These are phyloP conservation scores for Ethmia dodecea DNA, from an alignment of 2,888 invertebrate genomes.

Conservation along the genomic window DNA sequence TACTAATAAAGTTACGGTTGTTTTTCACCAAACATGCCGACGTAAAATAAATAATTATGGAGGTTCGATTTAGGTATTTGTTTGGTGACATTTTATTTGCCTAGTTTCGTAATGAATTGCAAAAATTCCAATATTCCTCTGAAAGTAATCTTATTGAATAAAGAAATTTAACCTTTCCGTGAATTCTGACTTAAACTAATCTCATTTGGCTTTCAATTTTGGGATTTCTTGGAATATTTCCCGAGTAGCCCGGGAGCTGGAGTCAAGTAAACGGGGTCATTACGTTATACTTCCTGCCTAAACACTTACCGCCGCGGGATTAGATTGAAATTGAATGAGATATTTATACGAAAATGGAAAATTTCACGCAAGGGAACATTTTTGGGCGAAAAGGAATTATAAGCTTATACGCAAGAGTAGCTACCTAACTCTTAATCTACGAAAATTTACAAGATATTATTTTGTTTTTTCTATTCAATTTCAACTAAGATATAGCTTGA, in stretches of 20 bases:
- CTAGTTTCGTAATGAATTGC: no score
- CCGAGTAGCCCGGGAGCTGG: conserved; percentile 3
- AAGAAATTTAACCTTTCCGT: no score
- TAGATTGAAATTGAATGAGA: conserved; percentile 60
- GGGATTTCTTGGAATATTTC: conserved; percentile 6
- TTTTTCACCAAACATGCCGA: conserved; percentile 44
- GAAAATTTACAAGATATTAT: no score
- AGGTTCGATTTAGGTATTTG: background rate
- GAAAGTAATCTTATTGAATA: no score
- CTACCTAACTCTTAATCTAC: no score
- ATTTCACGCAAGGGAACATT: conserved; percentile 11
- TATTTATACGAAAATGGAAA: conserved; percentile 35
- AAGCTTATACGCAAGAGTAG: no score
- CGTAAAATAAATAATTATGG: background rate
- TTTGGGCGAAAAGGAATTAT: background rate
- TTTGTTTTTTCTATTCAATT: no score
- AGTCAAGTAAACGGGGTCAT: conserved; percentile 29
- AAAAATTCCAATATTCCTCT: no score
- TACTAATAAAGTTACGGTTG: conserved; percentile 51
- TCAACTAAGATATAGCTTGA: no score
- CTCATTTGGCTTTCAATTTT: no score
- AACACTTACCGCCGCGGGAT: conserved; percentile 36
- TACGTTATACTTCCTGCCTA: conserved; percentile 40
- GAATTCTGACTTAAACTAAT: no score
- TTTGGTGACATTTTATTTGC: no score